These are phyloP conservation scores for Diplolepis rosae DNA, from an alignment of 2,888 invertebrate species.

Conservation along the genomic window DNA sequence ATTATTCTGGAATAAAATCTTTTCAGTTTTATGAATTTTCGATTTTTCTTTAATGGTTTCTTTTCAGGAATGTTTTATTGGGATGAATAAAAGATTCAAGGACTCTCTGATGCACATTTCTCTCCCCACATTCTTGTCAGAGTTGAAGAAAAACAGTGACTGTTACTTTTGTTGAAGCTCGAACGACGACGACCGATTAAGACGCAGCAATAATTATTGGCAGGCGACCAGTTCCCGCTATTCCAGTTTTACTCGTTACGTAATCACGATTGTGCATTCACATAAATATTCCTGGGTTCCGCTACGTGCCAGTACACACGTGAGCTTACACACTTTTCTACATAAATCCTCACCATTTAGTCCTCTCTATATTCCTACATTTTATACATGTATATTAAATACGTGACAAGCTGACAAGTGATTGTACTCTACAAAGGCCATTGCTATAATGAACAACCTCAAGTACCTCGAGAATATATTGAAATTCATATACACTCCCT, in stretches of 20 bases:
- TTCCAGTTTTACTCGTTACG: slow-evolving; percentile 67
- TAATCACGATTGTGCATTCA: slow-evolving; percentile 61
- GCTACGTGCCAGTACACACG: slow-evolving; percentile 55
- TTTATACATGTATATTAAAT: not conserved
- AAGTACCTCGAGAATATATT: not conserved
- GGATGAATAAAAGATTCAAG: not conserved
- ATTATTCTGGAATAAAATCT: too few species aligned
- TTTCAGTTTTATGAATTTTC: not conserved
- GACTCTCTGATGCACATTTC: not conserved
- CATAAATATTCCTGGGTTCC: slow-evolving; percentile 58
- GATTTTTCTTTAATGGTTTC: not conserved
- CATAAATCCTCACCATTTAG: not conserved
- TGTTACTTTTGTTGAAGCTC: slow-evolving; percentile 50
- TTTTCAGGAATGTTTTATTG: not conserved
- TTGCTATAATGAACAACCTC: not conserved
- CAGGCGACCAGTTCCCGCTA: slow-evolving; percentile 67
- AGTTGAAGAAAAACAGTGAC: slow-evolving; percentile 18
- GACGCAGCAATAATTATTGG: slow-evolving; percentile 60
- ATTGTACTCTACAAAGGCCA: not conserved
- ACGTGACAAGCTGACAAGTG: not conserved
- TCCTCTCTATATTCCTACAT: not conserved
- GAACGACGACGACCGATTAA: slow-evolving; percentile 62
- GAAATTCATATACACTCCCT: not conserved
- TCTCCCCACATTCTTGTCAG: slow-evolving; percentile 6
- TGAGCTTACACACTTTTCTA: slow-evolving; percentile 38